Base-by-base conservation (phyloP, 2,888 invertebrate genomes). In the Volucella inanis region DNA sequence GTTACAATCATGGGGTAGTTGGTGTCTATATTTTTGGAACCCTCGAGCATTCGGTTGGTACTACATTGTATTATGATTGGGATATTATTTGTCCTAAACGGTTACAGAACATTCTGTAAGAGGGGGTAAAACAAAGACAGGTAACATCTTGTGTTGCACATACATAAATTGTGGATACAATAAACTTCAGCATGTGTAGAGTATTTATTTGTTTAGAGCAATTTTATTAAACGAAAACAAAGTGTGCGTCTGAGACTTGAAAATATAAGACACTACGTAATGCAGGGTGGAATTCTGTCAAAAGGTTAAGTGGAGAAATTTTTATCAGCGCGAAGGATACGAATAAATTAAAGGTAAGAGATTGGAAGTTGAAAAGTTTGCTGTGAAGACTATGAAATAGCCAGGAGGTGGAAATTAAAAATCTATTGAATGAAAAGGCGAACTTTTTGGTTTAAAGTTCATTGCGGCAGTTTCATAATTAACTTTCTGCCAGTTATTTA, bases 21-120 rank as follows among this genome's bases (percentile, higher is more conserved):
- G 31, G 31, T 49, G 22, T 64, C 10, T 76, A 64, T 38, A 38
- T 64, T 47, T 52, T 15, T 41, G 50, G 31, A 49, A n/a, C 70
- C 55, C 62, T 41, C 3, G 55, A 10, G 70, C 49, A 49, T 22
- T 57, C 57, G 70, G 15, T 11, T 43, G 10, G 49, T n/a, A 14
- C 43, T 77, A 62, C 77, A 70, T 70, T 78, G 55, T 78, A 43
- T 41, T 64, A 78, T 78, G 78, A 78, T 78, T 78, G 70, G 64
- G 50, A 64, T 78, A 78, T 64, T 71, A 64, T 43, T 68, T 68
- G 18, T 64, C 64, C 43, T 71, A 78, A 71, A 70, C 50, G 43
- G 64, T 78, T 78, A 64, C 54, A 50, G 54, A 43, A 62, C 43
- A 39, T 52, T 49, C 18, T 41, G 31, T 8, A 14, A 10, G 49